Base-by-base conservation (phyloP, 2,113 vertebrate species). In the Mormyrus iriodes region DNA sequence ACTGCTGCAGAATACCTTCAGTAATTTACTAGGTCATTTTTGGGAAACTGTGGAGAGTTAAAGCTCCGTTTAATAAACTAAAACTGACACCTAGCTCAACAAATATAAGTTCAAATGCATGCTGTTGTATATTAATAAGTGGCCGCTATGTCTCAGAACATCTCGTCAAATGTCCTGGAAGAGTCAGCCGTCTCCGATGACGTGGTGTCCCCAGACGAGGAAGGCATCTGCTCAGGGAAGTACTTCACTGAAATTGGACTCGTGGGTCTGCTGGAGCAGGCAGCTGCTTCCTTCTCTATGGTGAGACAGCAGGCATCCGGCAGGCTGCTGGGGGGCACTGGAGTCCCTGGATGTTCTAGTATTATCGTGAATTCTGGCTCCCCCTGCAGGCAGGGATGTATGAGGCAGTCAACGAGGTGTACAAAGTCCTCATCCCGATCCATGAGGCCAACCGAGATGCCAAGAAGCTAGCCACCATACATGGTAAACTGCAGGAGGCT, bases 401-500 rank as follows among this genome's bases (percentile, higher is more conserved):
- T 73, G 98, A 99, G 96, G 98, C 98, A 0, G 98, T 99, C 89
- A 99, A 99, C 10, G 98, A 99, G 93, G 98, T 99, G 92, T 99
- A 99, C 94, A 99, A 99, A 95, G 97, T 99, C 69, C 97, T 99
- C 90, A 99, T 99, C 94, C 98, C 98, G 52, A 95, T 99, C 93
- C 98, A 99, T 2, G 98, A 99, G 96, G 98, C 98, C 90, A 99
- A 97, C 93, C 96, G 98, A 91, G 98, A 99, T n/a, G 98, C 98
- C 90, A 99, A 99, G 95, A 99, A 99, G 93, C 94, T 99, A 31
- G 97, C 98, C 90, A 95, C 97, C 89, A 99, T 99, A 96, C 98
- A 99, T 95, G 98, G 98, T 97, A 99, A 99, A 99, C 98, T 99
- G 86, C 98, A 99, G 92, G 98, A 99, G 94, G 98, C 98, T 15